Evolutionary conservation across 2,113 vertebrate species (phyloP).

Genomic region (Sakesphorus luctuosus): DNA sequence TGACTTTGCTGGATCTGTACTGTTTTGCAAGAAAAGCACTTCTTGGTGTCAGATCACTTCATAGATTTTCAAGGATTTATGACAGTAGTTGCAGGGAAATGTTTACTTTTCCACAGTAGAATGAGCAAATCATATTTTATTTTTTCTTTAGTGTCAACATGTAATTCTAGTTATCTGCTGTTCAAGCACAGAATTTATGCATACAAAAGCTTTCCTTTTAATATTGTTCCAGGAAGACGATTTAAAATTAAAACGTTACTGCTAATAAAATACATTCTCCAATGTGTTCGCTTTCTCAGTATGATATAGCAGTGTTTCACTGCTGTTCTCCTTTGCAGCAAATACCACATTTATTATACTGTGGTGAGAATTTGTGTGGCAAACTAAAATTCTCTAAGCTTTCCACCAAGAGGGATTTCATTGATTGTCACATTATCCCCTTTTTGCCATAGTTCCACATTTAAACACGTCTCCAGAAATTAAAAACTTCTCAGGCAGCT

Average conservation of each 20-base stretch:
- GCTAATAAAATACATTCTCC: not conserved
- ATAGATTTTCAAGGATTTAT: slow-evolving; percentile 38
- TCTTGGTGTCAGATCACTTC: slow-evolving; percentile 20
- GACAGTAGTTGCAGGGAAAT: not conserved
- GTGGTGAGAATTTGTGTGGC: not conserved
- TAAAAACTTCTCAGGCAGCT: not conserved
- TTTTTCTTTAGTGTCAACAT: slow-evolving; percentile 34
- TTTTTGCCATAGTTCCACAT: not conserved
- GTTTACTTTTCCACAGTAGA: slow-evolving; percentile 35
- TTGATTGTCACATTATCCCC: not conserved
- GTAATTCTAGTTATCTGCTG: not conserved
- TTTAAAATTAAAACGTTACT: slow-evolving; percentile 27
- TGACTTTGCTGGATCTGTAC: slow-evolving; percentile 34
- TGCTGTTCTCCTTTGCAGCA: not conserved
- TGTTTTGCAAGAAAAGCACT: slow-evolving; percentile 13
- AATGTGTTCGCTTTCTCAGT: not conserved
- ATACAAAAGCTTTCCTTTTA: not conserved
- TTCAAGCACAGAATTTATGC: not conserved
- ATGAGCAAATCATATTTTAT: slow-evolving; percentile 1
- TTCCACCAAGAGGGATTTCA: not conserved
- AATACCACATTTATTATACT: not conserved
- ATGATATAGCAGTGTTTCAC: not conserved
- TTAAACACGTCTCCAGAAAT: not conserved
- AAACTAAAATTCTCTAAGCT: not conserved
- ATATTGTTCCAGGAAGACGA: not conserved